Percentiles rank a stretch among this genome's conserved stretches.
These are phyloP conservation scores for Falco columbarius DNA, from an alignment of 2,797 vertebrate genomes.

Conservation along the genomic window DNA sequence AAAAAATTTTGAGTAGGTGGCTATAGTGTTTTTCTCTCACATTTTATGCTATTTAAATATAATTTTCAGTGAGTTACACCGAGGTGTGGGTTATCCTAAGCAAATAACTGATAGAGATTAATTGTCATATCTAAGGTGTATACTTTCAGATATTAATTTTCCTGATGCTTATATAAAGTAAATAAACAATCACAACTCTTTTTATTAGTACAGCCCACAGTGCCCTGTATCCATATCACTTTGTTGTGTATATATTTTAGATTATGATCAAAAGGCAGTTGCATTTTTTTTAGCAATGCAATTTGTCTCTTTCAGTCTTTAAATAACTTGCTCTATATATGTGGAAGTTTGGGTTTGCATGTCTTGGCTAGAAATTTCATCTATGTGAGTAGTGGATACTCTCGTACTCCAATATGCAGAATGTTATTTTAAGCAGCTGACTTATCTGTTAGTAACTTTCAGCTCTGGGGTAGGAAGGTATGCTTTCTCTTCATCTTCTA, in stretches of 20 bases:
- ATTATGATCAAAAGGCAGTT: background rate
- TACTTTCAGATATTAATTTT: background rate
- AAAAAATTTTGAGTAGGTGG: background rate
- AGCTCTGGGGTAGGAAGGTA: background rate
- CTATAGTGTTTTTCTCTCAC: background rate
- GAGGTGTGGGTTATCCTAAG: background rate
- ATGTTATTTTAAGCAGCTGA: background rate
- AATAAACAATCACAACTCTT: background rate
- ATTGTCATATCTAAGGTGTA: background rate
- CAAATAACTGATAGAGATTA: background rate
- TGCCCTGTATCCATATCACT: background rate
- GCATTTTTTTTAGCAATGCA: background rate
- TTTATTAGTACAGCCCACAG: background rate
- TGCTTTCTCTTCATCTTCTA: background rate
- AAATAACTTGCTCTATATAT: background rate
- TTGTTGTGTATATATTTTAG: background rate
- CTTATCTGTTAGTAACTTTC: background rate
- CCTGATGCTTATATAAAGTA: background rate
- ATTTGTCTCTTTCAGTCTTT: background rate
- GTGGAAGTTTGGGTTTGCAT: background rate
- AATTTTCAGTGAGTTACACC: background rate
- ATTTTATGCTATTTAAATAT: background rate
- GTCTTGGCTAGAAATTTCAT: background rate
- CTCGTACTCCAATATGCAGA: background rate
- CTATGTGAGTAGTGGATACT: background rate